Base-by-base conservation (phyloP, 2,888 invertebrate genomes). In the Nowickia ferox region DNA sequence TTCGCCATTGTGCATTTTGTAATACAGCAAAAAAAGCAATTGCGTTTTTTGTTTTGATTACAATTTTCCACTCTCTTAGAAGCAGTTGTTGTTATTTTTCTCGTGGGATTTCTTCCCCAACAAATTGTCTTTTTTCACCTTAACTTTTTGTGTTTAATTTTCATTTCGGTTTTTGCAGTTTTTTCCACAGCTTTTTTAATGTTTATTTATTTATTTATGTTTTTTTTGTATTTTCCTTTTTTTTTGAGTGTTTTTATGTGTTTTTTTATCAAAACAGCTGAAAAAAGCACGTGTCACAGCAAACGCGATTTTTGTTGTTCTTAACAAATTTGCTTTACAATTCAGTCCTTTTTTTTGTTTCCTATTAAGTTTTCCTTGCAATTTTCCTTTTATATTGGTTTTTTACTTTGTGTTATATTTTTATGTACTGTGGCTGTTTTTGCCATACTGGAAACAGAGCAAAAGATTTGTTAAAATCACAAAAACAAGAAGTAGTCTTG, bases 281-380 rank as follows among this genome's bases (percentile, higher is more conserved):
- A 91, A 91, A 91, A 91, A 92, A 92, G 92, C 91, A 91, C 91
- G 92, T 91, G 92, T 91, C 91, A 91, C 66, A 78, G 59, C 85
- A 86, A 75, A 85, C 86, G 89, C 88, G 88, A 86, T 89, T 89
- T 84, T 88, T 77, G 79, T 76, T 72, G 75, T 84, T 68, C 40
- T 77, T 75, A 68, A 74, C 68, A 77, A 84, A 53, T 77, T 83
- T 66, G 57, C 51, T 82, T 30, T 53, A 71, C 59, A 80, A 75
- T 9, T 57, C 22, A 13, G 22, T 57, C 22, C 6, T 68, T 74
- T 80, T 63, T 88, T 87, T 86, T 63, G 71, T 55, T 75, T 53
- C 15, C 19, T 63, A 3, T 15, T 22, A 48, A 30, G n/a, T 48
- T 61, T 84, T 79, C 42, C 79, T 76, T 46, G 40, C 13, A 55